Percentiles rank a stretch among this genome's conserved stretches.
phyloP scores from a whole-genome alignment of 2,888 invertebrate species.

The Acanthosepion esculentum region DNA sequence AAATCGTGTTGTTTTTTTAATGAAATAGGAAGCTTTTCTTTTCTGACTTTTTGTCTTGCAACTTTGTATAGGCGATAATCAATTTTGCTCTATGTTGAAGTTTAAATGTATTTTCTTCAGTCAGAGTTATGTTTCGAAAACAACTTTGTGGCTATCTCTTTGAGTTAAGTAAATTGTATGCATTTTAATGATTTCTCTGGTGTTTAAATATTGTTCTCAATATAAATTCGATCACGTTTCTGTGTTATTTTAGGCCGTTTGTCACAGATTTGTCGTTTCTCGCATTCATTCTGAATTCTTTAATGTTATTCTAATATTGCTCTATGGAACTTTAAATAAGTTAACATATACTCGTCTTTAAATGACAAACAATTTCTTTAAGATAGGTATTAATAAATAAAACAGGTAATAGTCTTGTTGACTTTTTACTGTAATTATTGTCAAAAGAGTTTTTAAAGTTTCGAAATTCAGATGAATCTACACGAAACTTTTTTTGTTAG shows the following conservation, averaged over 20 bases:
- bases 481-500: not conserved
- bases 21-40: not conserved
- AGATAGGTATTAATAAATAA: too few relatives aligned
- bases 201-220: not conserved
- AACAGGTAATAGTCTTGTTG: too few relatives aligned
- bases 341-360: too few relatives aligned
- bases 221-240: not conserved
- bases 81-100: not conserved
- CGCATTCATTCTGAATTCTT: too few relatives aligned
- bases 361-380: too few relatives aligned
- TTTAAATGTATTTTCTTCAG: not conserved
- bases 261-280: too few relatives aligned
- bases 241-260: too few relatives aligned
- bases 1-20: too few relatives aligned
- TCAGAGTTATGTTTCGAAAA: not conserved
- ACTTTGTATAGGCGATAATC: not conserved
- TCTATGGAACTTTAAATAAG: too few relatives aligned
- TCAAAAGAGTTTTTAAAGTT: not conserved
- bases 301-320: too few relatives aligned
- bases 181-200: not conserved
- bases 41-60: not conserved
- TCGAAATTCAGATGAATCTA: too few relatives aligned
- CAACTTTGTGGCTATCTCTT: not conserved
- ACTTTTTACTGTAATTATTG: too few relatives aligned
- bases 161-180: not conserved